Conservation (phyloP, 2,797 vertebrate genomes). For the Cetoscarus ocellatus region DNA sequence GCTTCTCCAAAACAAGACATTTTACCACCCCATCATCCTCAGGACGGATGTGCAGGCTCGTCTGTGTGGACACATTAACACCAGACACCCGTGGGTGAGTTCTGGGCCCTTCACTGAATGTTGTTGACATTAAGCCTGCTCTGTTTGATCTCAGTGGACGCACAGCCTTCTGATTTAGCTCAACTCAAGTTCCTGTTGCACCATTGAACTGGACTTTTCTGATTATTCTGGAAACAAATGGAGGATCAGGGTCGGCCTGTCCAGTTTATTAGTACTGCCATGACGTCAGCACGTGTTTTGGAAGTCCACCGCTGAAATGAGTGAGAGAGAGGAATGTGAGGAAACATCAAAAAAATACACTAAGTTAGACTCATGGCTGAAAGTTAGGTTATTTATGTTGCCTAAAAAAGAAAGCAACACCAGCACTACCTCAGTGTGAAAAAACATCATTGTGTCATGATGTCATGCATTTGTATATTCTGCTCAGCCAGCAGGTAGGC, state of each 20-base stretch:
- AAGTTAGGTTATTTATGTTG: background rate
- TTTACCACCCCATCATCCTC: background rate
- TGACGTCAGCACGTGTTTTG: conserved; percentile 45
- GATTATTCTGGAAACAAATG: background rate
- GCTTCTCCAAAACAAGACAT: conserved; percentile 20
- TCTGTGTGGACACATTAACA: conserved; percentile 21
- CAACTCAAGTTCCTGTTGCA: background rate
- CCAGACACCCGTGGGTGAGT: conserved; percentile 73
- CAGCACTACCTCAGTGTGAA: background rate
- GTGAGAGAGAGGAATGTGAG: background rate
- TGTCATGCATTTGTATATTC: background rate
- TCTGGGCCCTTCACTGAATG: background rate
- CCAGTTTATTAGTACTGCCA: conserved; percentile 18
- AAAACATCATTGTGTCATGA: background rate
- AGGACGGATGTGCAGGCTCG: conserved; percentile 53
- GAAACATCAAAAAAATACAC: background rate
- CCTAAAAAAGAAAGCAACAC: background rate
- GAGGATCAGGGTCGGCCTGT: conserved; percentile 19
- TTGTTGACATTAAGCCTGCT: background rate
- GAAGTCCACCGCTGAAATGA: background rate
- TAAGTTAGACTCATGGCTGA: too few species aligned
- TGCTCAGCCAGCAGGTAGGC: background rate
- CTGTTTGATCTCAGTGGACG: background rate
- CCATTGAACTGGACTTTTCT: background rate
- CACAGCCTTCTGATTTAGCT: background rate